Conservation (phyloP, 2,888 invertebrate species). For the Fragum sueziense region DNA sequence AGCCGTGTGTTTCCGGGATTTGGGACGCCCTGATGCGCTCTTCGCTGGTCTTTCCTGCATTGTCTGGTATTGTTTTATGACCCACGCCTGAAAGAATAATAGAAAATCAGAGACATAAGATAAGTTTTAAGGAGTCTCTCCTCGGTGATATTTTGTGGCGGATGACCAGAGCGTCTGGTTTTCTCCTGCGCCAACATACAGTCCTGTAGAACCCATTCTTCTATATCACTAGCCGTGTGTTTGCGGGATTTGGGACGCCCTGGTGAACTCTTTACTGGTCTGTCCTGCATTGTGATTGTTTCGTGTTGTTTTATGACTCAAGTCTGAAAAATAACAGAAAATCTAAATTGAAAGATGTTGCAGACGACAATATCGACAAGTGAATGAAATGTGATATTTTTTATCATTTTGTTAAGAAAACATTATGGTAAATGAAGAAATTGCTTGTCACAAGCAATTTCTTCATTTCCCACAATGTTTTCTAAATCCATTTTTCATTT, state of each 20-base stretch:
- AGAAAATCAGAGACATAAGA: too few species aligned
- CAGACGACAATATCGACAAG: too few species aligned
- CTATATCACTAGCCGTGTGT: conserved; percentile 75
- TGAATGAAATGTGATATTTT: too few species aligned
- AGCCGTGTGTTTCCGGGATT: conserved; percentile 65
- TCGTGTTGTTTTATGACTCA: too few species aligned
- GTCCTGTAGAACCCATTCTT: conserved; percentile 73
- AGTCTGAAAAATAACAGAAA: too few species aligned
- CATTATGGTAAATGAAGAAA: too few species aligned
- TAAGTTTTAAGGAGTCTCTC: conserved; percentile 74
- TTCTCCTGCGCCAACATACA: conserved; percentile 44
- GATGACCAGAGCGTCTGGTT: conserved; percentile 72
- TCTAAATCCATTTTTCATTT: too few species aligned
- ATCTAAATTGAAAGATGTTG: too few species aligned
- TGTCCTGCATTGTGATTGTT: conserved; percentile 55
- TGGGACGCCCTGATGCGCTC: conserved; percentile 59
- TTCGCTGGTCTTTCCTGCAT: conserved; percentile 65
- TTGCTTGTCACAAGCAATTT: too few species aligned
- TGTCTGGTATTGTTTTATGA: neutral
- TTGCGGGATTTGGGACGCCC: conserved; percentile 57
- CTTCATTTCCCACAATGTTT: too few species aligned
- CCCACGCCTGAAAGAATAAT: too few species aligned
- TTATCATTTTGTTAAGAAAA: too few species aligned
- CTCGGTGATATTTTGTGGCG: conserved; percentile 78
- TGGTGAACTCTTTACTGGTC: conserved; percentile 64